These are phyloP conservation scores for Brevimyrus niger DNA, from an alignment of 2,113 vertebrate species.

Conservation along the genomic window DNA sequence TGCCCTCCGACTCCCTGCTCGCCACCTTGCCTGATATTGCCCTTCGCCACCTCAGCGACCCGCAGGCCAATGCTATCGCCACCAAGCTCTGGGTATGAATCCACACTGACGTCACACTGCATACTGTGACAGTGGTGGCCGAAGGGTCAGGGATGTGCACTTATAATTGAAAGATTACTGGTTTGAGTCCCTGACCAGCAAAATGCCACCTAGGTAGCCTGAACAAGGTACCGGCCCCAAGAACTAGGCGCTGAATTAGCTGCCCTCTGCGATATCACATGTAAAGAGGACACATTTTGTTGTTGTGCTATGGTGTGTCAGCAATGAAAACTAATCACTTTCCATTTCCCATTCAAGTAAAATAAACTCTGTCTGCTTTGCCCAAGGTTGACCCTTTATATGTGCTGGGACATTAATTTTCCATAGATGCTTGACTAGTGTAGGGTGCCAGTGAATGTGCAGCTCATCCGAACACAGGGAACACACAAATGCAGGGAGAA, in stretches of 20 bases:
- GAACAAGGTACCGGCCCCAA: too few species aligned
- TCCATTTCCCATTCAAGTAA: background rate
- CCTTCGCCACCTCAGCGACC: conserved; percentile 38
- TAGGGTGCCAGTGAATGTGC: background rate
- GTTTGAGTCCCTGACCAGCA: too few species aligned
- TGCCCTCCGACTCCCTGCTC: conserved; percentile 51
- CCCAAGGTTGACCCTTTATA: background rate
- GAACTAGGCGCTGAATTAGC: too few species aligned
- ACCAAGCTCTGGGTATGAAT: conserved; percentile 63
- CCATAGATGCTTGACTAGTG: background rate
- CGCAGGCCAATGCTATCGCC: conserved; percentile 51
- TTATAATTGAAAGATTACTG: too few species aligned
- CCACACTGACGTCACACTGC: background rate
- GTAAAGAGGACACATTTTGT: too few species aligned
- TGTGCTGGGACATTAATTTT: background rate
- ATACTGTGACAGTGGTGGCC: too few species aligned
- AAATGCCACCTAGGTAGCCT: too few species aligned
- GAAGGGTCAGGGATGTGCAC: too few species aligned
- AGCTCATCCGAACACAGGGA: background rate
- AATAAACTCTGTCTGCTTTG: background rate
- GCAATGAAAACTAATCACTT: too few species aligned
- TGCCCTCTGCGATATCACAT: too few species aligned
- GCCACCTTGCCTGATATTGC: conserved; percentile 48
- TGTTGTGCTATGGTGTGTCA: too few species aligned
- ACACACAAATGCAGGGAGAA: background rate